These are phyloP conservation scores for Chymomyza procnemis DNA, from an alignment of 2,888 invertebrate species.

Conservation along the genomic window DNA sequence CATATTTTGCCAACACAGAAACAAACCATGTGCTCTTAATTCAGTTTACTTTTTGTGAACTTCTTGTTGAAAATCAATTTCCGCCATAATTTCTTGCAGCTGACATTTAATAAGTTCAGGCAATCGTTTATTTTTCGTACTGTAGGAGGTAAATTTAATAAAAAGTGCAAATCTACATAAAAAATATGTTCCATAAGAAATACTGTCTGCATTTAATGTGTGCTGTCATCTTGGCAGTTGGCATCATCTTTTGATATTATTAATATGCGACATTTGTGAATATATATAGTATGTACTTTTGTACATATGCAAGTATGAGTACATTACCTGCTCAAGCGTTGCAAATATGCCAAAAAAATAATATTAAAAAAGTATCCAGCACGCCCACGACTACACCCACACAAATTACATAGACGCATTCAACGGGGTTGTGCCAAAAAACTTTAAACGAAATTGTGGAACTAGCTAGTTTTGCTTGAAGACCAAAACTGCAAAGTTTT, in stretches of 20 bases:
- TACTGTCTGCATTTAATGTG: neutral
- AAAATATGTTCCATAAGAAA: neutral
- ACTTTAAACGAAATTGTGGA: too few species aligned
- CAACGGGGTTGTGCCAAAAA: too few species aligned
- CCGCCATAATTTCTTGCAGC: neutral
- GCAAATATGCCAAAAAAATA: neutral
- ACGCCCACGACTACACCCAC: neutral
- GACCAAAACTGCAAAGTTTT: too few species aligned
- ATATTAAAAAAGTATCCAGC: neutral
- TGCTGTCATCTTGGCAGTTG: neutral
- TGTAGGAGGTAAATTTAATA: too few species aligned
- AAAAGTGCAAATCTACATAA: too few species aligned
- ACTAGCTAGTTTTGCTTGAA: too few species aligned
- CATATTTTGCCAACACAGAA: neutral
- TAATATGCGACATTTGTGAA: neutral
- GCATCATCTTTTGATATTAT: neutral
- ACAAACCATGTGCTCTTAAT: neutral
- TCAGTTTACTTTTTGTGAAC: neutral
- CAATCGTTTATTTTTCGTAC: neutral
- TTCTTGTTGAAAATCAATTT: neutral
- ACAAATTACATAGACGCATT: neutral
- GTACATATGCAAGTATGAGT: neutral
- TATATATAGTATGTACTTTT: neutral
- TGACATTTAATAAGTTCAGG: neutral
- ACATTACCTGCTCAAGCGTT: conserved; percentile 1